Conservation (phyloP, 2,113 vertebrate genomes). For the Turdus rufiventris region DNA sequence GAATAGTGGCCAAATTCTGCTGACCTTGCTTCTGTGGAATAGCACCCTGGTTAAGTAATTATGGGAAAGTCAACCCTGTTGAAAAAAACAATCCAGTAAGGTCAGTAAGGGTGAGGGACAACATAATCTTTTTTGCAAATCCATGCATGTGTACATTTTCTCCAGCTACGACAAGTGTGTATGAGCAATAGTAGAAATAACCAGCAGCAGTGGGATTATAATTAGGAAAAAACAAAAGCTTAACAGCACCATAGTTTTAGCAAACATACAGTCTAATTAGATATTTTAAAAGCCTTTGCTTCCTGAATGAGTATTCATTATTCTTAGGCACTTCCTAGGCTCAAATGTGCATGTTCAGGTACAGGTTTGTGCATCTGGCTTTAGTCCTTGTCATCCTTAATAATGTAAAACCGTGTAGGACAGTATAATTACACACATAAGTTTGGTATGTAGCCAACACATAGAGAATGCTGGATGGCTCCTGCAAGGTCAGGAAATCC, state of each 20-base stretch:
- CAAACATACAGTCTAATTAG: neutral
- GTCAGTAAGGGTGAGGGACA: neutral
- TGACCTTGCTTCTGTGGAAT: neutral
- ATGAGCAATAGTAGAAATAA: neutral
- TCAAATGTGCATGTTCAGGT: neutral
- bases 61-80: neutral
- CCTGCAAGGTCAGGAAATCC: neutral
- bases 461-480: neutral
- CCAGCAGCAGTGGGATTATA: neutral
- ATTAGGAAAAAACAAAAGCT: neutral
- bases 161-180: neutral
- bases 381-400: neutral
- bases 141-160: neutral
- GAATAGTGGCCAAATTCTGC: neutral
- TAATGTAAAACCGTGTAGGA: neutral
- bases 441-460: neutral
- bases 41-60: neutral
- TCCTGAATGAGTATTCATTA: neutral
- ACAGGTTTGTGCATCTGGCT: neutral
- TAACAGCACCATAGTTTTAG: neutral
- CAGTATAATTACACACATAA: neutral
- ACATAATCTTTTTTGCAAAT: neutral
- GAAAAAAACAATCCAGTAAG: neutral
- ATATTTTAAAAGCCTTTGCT: neutral
- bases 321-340: neutral